Percentiles rank a stretch among this genome's conserved stretches.
phyloP scores from a whole-genome alignment of 2,113 vertebrate genomes.

The Stictonetta naevosa region DNA sequence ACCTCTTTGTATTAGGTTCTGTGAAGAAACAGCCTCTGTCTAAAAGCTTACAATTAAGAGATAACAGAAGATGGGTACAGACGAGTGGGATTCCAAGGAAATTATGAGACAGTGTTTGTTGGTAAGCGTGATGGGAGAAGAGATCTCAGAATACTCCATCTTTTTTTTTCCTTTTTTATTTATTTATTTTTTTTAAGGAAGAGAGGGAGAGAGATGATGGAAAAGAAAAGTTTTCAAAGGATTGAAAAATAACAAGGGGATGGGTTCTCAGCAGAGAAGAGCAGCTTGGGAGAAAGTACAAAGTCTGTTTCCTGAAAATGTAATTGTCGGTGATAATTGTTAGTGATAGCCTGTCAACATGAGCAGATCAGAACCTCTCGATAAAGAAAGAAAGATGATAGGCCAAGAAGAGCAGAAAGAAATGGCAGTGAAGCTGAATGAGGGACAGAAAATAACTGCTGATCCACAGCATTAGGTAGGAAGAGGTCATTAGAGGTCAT shows the following conservation, averaged over 20 bases:
- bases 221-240: slow-evolving; percentile 12
- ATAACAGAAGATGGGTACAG: not conserved
- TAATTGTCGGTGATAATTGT: slow-evolving; percentile 52
- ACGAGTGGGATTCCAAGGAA: not conserved
- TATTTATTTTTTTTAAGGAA: not conserved
- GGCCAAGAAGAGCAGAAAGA: slow-evolving; percentile 26
- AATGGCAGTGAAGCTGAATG: not conserved
- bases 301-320: slow-evolving; percentile 42
- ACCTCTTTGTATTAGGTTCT: not conserved
- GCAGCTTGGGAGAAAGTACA: slow-evolving; percentile 14
- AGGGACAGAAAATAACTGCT: slow-evolving; percentile 2
- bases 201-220: not conserved
- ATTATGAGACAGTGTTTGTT: not conserved
- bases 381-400: slow-evolving; percentile 40
- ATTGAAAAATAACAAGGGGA: not conserved
- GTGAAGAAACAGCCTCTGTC: not conserved
- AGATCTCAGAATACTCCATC: not conserved
- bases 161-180: too few species aligned
- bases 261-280: slow-evolving; percentile 22
- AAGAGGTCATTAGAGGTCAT: slow-evolving; percentile 2
- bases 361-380: slow-evolving; percentile 45
- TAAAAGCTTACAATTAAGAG: not conserved
- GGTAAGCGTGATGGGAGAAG: not conserved
- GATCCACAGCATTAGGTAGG: not conserved
- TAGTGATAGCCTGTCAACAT: slow-evolving; percentile 46